Conservation (phyloP, 2,797 vertebrate species). For the Coregonus ussuriensis region DNA sequence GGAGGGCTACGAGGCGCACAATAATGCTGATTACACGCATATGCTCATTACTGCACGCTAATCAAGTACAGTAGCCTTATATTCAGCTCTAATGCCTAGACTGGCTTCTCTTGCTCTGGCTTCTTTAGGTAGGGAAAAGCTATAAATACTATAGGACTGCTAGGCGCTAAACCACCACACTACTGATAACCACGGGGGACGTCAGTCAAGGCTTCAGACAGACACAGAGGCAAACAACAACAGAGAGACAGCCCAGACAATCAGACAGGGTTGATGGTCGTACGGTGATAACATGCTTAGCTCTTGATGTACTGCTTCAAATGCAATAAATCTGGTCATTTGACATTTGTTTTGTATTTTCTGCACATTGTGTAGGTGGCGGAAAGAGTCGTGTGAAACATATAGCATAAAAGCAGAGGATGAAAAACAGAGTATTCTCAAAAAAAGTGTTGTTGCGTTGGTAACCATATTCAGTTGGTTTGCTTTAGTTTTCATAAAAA, state of each 20-base stretch:
- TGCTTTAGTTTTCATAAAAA: neutral
- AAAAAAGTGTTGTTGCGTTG: too few relatives aligned
- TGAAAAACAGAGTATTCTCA: neutral
- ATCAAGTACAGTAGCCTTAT: slow-evolving; percentile 85
- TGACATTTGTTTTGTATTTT: neutral
- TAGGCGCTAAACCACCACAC: slow-evolving; percentile 37
- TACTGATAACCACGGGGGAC: slow-evolving; percentile 3
- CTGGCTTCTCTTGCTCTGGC: slow-evolving; percentile 47
- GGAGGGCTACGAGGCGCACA: slow-evolving; percentile 77
- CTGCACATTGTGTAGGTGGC: neutral
- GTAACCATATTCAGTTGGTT: neutral
- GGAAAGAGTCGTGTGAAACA: neutral
- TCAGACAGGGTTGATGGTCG: slow-evolving; percentile 32
- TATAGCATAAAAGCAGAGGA: neutral
- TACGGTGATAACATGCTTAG: neutral
- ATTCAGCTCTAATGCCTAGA: slow-evolving; percentile 74
- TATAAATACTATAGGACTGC: slow-evolving; percentile 69
- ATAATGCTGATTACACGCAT: slow-evolving; percentile 87
- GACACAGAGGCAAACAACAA: slow-evolving; percentile 40
- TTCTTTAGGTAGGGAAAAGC: slow-evolving; percentile 58
- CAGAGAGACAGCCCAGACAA: slow-evolving; percentile 53
- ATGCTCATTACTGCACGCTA: slow-evolving; percentile 86
- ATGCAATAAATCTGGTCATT: neutral
- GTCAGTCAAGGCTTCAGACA: too few relatives aligned
- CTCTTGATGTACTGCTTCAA: neutral